These are phyloP conservation scores for Chiloscyllium plagiosum DNA, from an alignment of 2,113 vertebrate species.

Conservation along the genomic window DNA sequence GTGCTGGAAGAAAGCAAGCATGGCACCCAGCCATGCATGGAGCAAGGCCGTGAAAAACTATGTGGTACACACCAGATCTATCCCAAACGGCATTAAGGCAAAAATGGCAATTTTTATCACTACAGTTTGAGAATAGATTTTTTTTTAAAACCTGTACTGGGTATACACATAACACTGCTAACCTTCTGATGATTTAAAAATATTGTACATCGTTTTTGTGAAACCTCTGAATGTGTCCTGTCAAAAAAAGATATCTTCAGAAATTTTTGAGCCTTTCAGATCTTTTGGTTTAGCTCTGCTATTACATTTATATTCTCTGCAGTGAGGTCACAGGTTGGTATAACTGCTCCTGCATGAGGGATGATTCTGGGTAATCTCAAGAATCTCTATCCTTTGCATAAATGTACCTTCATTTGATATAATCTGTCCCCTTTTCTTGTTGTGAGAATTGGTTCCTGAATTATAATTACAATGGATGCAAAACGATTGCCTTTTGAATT, in stretches of 20 bases:
- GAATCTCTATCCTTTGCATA: neutral
- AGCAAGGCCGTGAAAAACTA: neutral
- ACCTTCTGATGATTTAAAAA: neutral
- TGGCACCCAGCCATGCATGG: neutral
- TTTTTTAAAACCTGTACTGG: neutral
- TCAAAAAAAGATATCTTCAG: neutral
- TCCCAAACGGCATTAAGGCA: neutral
- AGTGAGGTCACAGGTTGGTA: neutral
- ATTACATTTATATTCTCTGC: neutral
- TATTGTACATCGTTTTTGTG: neutral
- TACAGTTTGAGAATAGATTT: neutral
- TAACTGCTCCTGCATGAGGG: neutral
- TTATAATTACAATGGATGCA: neutral
- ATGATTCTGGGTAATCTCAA: neutral
- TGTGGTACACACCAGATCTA: neutral
- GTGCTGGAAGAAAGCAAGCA: neutral
- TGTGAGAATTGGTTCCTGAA: neutral
- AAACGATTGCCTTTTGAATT: too few relatives aligned
- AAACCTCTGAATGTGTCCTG: too few relatives aligned
- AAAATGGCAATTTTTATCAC: neutral
- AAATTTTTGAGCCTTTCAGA: too few relatives aligned
- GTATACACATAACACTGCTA: neutral
- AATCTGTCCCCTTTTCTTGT: neutral
- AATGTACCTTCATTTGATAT: neutral
- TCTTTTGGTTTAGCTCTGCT: neutral